Base-by-base conservation (phyloP, 2,113 vertebrate species). In the Forbesichthys papilliferus region DNA sequence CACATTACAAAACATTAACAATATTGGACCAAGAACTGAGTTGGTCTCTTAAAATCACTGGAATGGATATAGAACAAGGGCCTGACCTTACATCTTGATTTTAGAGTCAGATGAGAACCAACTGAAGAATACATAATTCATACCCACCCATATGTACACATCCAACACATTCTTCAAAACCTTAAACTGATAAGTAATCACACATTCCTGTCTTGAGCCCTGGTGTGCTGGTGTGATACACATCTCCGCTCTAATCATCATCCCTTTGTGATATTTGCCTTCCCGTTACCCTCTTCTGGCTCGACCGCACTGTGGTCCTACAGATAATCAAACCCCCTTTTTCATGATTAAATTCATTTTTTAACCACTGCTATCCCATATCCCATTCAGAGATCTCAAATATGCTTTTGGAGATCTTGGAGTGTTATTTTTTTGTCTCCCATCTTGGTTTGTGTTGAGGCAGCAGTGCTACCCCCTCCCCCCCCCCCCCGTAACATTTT, bases 311-410 rank as follows among this genome's bases (percentile, higher is more conserved):
- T 69, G 51, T 77, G 71, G 48, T 61, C 69, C 27, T 51, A 54
- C n/a, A 33, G 36, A 80, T 62, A 69, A 73, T 82, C 67, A 70
- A 71, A 54, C 61, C 42, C 33, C 58, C 18, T 47, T 55, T 71
- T 74, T 70, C 36, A 49, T 60, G 67, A 67, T 80, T 76, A 71
- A 84, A 88, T 78, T 83, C 80, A 67, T 75, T 68, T 79, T 27
- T 60, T 14, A 64, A 61, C 66, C 75, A 60, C 57, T 16, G 47
- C 18, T 42, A 61, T 42, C 18, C 13, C 11, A 14, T 54, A 54
- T 7, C 13, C 18, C 16, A 56, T 76, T 71, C 71, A 78, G 73
- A 83, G 77, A 77, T 62, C n/a, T 74, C 61, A 53, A 68, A 75
- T 68, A 68, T 70, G 69, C 78, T 71, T 52, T 36, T 54, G 66